Conservation (phyloP, 2,797 vertebrate genomes). For the Cyclura pinguis region DNA sequence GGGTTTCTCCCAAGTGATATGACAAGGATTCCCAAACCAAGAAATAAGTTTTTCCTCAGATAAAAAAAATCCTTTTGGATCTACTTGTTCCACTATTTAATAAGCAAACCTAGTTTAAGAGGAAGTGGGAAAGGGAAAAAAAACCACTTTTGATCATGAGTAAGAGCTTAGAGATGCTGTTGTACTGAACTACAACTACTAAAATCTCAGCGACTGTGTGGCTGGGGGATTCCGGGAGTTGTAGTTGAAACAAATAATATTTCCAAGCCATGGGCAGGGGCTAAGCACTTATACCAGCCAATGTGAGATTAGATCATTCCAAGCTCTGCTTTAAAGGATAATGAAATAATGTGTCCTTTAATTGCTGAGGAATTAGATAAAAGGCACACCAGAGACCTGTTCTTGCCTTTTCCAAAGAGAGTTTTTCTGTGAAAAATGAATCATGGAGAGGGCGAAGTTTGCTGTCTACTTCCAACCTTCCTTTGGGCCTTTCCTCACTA, state of each 20-base stretch:
- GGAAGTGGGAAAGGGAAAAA: neutral
- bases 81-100: neutral
- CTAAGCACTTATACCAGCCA: neutral
- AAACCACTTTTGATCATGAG: neutral
- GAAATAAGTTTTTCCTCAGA: neutral
- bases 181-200: neutral
- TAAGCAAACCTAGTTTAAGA: neutral
- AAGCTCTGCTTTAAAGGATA: neutral
- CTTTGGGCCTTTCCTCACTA: too few species aligned
- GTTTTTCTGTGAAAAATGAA: too few species aligned
- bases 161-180: neutral
- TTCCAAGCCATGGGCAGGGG: too few species aligned
- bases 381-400: neutral
- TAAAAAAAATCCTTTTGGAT: neutral
- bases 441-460: too few species aligned
- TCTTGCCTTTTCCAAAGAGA: too few species aligned
- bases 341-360: neutral
- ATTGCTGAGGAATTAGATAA: neutral
- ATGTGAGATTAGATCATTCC: neutral
- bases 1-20: too few species aligned
- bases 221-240: too few species aligned
- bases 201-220: too few species aligned
- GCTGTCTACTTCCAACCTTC: too few species aligned
- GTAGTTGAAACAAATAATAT: too few species aligned
- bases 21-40: too few species aligned